Evolutionary conservation across 2,888 invertebrate species (phyloP), one percentile per base, ranked within the genome.

Genomic region (Panopea generosa): DNA sequence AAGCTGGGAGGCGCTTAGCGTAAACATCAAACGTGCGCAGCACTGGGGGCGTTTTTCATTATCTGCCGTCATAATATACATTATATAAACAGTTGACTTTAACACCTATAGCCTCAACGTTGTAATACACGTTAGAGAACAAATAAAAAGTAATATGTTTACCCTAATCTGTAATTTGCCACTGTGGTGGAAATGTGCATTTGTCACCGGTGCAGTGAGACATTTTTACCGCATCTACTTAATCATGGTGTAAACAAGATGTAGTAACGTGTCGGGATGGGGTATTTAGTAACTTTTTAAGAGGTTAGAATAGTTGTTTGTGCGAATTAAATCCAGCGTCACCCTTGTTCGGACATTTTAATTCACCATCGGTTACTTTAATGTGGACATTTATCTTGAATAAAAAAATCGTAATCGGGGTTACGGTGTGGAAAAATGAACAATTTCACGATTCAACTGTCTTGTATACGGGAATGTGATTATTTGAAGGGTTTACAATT

Each of bases 1-100:
- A 77, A 61, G 68, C 81, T 81, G 81, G 81, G 81, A 81, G 81
- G 81, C 70, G 77, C 81, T 66, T 65, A 76, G 24, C 49, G 27
- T n/a, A 24, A 69, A 60, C 61, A 56, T 65, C 55, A 67, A 69
- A 63, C 79, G 63, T 60, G 65, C 68, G 71, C 40, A 65, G 33
- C 26, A 56, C 80, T 80, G 53, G 80, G 72, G 80, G 75, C 75
- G 72, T 53, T 76, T 61, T 73, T 45, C 50, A 60, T 60, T 53
- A 53, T 60, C 53, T 60, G 18, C 57, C 65, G 55, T 69, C 79
- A 71, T 75, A 57, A 72, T 73, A 66, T 76, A 76, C 71, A 71
- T 71, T 62, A 70, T 76, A 52, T 55, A 45, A 67, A 63, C 53
- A 67, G 73, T 73, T 67, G 72, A 66, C 72, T 72, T 72, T 61